phyloP scores from a whole-genome alignment of 2,797 vertebrate genomes.

The Sebastes miniatus region DNA sequence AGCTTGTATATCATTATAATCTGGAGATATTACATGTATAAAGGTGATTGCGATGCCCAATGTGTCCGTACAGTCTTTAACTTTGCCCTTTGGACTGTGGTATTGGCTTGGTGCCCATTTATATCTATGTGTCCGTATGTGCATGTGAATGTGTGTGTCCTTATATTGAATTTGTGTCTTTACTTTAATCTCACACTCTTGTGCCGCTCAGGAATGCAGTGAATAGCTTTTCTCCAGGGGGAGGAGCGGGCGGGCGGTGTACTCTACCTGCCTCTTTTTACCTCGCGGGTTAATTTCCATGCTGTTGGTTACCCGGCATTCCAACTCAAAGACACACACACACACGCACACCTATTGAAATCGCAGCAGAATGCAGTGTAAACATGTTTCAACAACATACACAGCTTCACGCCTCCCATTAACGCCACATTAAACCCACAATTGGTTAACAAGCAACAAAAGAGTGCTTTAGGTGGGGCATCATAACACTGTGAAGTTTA shows the following conservation, averaged over 20 bases:
- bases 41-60: background rate
- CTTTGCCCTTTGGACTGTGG: constrained; percentile 17
- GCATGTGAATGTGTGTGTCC: constrained; percentile 13
- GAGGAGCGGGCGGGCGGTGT: constrained; percentile 9
- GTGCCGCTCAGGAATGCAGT: constrained; percentile 50
- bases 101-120: constrained; percentile 9
- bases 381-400: constrained; percentile 65
- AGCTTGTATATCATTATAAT: constrained; percentile 29
- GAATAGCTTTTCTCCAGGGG: constrained; percentile 33
- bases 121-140: background rate
- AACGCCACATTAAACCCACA: constrained; percentile 1
- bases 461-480: constrained; percentile 37
- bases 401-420: background rate
- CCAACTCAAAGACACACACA: background rate
- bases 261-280: constrained; percentile 44
- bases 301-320: constrained; percentile 57
- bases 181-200: constrained; percentile 51
- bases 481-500: constrained; percentile 47
- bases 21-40: background rate
- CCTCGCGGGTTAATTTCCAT: constrained; percentile 68
- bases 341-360: constrained; percentile 23
- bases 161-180: constrained; percentile 41
- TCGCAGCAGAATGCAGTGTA: constrained; percentile 31
- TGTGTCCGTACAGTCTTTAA: background rate
- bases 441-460: constrained; percentile 11